Evolutionary conservation across 2,888 invertebrate genomes (phyloP), one percentile per base, ranked within the genome.

Genomic region (Eupithecia subumbrata): DNA sequence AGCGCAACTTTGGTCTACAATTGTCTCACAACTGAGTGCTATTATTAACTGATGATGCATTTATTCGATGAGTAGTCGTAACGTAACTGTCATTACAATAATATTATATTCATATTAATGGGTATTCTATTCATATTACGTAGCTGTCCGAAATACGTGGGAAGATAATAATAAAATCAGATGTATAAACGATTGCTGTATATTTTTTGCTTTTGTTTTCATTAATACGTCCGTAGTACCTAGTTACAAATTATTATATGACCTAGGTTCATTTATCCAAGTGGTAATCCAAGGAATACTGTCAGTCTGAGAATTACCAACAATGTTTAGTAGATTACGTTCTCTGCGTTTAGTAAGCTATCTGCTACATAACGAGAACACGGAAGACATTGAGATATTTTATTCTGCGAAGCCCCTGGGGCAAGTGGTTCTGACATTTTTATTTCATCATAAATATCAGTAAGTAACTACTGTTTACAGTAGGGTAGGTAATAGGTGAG

Each of bases 401-500:
- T 64, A 64, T 64, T 63, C 63, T 34, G 63, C 25, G 63, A 40
- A 66, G 12, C 22, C 70, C 52, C 66, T 2, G 60, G 25, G 37
- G 52, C 70, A 71, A 70, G 71, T 71, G 60, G 60, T 34, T 37
- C 64, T 34, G 69, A 30, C 63, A 66, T 64, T 64, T 75, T 72
- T 69, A 72, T 72, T 56, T 70, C 64, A 66, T 18, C 69, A 75
- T 70, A 56, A 73, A 76, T 68, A 67, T 67, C 56, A 66, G 60
- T 25, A 60, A 60, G 60, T 71, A 71, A 45, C 45, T 34, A 25
- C 5, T 30, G 71, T 69, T 73, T 68, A 25, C 71, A 56, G 12
- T 60, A 22, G 60, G 60, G 71, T 71, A 67, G 52, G 66, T 74
- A 73, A 63, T 63, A 76, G 60, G 73, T 75, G 69, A 75, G 82